These are phyloP conservation scores for Gymnoscopelus braueri DNA, from an alignment of 2,797 vertebrate genomes.

Conservation along the genomic window DNA sequence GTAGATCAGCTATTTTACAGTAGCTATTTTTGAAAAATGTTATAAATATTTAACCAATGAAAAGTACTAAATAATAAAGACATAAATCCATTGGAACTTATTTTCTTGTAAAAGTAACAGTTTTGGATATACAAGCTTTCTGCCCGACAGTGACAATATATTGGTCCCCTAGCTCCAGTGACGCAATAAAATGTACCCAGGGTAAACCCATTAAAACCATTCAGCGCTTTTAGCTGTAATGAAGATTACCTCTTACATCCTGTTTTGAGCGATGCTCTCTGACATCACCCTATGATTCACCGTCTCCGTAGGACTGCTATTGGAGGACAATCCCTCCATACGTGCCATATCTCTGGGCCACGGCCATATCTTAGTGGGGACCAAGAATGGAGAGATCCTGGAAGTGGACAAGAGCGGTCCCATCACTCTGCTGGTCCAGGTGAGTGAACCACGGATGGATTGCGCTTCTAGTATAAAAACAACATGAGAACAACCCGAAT, in stretches of 20 bases:
- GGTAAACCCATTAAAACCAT: conserved; percentile 44
- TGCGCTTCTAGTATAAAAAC: conserved; percentile 6
- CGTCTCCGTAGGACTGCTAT: conserved; percentile 86
- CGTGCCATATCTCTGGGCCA: conserved; percentile 99
- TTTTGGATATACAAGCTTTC: no score
- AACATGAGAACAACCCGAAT: background rate
- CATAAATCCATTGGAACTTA: no score
- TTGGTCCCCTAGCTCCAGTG: background rate
- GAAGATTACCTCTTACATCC: conserved; percentile 12
- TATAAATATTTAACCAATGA: no score
- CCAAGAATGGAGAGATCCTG: conserved; percentile 98
- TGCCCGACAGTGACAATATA: no score
- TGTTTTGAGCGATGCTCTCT: conserved; percentile 31
- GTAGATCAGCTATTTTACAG: no score
- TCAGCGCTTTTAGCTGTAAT: conserved; percentile 45
- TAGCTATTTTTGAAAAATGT: no score
- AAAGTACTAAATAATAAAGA: no score
- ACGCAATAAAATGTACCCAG: conserved; percentile 10
- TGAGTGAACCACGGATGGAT: conserved; percentile 51
- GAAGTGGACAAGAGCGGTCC: conserved; percentile 98
- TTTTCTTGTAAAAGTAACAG: no score
- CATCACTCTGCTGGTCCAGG: conserved; percentile 97
- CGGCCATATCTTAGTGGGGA: conserved; percentile 97
- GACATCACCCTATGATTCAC: conserved; percentile 25
- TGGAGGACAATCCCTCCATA: conserved; percentile 99